Percentiles rank a stretch among this genome's conserved stretches.
These are phyloP conservation scores for Drosophila lowei DNA, from an alignment of 1,140 invertebrate genomes.

Conservation along the genomic window DNA sequence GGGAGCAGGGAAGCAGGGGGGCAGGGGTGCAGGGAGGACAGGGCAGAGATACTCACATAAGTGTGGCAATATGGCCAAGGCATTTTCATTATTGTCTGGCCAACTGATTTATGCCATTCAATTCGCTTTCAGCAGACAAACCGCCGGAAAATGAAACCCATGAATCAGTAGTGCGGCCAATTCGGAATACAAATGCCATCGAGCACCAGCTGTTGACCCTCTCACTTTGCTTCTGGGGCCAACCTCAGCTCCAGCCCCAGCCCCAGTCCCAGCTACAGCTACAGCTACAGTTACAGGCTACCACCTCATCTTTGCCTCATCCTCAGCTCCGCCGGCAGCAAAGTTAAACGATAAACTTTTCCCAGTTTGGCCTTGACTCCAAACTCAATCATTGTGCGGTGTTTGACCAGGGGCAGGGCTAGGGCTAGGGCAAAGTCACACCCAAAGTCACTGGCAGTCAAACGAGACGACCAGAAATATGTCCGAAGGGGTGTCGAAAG, in stretches of 20 bases:
- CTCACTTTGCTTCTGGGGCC: background rate
- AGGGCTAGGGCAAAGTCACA: conserved; percentile 15
- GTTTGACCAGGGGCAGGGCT: conserved; percentile 22
- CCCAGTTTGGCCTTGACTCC: conserved; percentile 52
- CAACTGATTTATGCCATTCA: conserved; percentile 69
- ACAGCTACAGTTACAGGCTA: too few relatives aligned
- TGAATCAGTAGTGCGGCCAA: conserved; percentile 62
- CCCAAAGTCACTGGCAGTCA: background rate
- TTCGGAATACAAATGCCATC: conserved; percentile 47
- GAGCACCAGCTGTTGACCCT: conserved; percentile 25
- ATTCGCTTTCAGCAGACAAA: conserved; percentile 65
- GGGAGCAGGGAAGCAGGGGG: background rate
- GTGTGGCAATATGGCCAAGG: conserved; percentile 42
- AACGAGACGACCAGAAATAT: conserved; percentile 6
- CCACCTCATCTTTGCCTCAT: too few relatives aligned
- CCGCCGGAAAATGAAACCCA: conserved; percentile 64
- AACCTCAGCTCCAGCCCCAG: too few relatives aligned
- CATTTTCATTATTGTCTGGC: conserved; percentile 69
- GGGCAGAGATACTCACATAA: conserved; percentile 9
- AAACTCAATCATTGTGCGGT: conserved; percentile 39
- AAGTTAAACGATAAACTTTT: conserved; percentile 57
- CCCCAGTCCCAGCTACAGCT: too few relatives aligned
- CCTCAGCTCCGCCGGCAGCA: background rate
- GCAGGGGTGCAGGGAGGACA: conserved; percentile 5
- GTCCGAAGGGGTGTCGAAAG: conserved; percentile 4